Percentiles rank a stretch among this genome's conserved stretches.
Conservation (phyloP, 2,113 vertebrate species). For the Kryptolebias marmoratus region DNA sequence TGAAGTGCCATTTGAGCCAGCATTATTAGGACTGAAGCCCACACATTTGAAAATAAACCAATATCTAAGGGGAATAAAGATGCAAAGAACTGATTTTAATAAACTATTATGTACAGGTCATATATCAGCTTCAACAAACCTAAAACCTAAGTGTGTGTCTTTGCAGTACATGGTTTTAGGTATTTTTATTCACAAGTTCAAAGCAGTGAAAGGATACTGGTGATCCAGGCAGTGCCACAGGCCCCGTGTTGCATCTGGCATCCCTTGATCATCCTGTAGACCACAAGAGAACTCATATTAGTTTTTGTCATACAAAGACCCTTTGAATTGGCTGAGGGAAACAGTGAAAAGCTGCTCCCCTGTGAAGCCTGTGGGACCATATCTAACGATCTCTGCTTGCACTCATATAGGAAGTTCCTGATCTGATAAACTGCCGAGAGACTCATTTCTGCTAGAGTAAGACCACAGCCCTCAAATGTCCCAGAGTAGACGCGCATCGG, state of each 20-base stretch:
- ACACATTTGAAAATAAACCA: not conserved
- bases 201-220: constrained; percentile 85
- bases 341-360: constrained; percentile 53
- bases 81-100: not conserved
- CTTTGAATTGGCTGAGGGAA: constrained; percentile 50
- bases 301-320: constrained; percentile 37
- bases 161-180: no score
- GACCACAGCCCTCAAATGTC: constrained; percentile 17
- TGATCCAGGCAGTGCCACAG: constrained; percentile 88
- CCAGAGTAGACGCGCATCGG: constrained; percentile 15
- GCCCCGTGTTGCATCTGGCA: constrained; percentile 78
- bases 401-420: constrained; percentile 43
- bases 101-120: not conserved
- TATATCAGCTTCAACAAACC: not conserved
- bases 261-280: constrained; percentile 73
- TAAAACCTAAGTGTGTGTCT: no score
- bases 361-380: constrained; percentile 43
- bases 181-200: not conserved
- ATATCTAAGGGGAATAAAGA: not conserved
- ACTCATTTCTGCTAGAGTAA: constrained; percentile 7
- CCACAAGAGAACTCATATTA: constrained; percentile 65
- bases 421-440: constrained; percentile 35
- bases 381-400: constrained; percentile 61
- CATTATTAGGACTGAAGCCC: not conserved
- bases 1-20: not conserved